phyloP scores from a whole-genome alignment of 1,140 invertebrate species.

The Ceratosolen solmsi region DNA sequence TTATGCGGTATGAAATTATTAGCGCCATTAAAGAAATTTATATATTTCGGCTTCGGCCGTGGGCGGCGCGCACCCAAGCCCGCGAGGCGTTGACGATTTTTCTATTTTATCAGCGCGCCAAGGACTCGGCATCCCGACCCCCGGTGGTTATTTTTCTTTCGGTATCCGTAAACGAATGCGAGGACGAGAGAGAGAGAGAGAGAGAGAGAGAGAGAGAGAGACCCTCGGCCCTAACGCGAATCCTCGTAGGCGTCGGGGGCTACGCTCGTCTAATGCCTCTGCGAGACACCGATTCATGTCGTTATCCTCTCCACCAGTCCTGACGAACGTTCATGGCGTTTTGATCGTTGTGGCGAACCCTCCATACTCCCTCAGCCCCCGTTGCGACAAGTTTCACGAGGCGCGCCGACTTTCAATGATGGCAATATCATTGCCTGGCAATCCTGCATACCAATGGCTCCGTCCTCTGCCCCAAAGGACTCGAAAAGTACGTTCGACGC shows the following conservation, averaged over 20 bases:
- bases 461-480: neutral
- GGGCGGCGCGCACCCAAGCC: neutral
- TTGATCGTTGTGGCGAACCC: slow-evolving; percentile 66
- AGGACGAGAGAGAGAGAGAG: too few species aligned
- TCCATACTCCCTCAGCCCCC: slow-evolving; percentile 50
- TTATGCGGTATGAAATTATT: slow-evolving; percentile 76
- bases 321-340: slow-evolving; percentile 70
- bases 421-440: neutral
- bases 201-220: too few species aligned
- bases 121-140: slow-evolving; percentile 28
- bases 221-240: too few species aligned
- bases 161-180: too few species aligned
- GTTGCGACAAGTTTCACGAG: slow-evolving; percentile 23
- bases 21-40: slow-evolving; percentile 75
- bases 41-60: slow-evolving; percentile 65
- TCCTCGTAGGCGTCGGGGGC: neutral
- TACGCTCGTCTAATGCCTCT: slow-evolving; percentile 70
- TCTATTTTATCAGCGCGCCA: slow-evolving; percentile 70
- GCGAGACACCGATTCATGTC: slow-evolving; percentile 70
- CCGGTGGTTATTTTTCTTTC: slow-evolving; percentile 30
- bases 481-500: neutral
- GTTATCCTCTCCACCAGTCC: slow-evolving; percentile 62
- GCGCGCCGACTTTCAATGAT: slow-evolving; percentile 21
- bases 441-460: slow-evolving; percentile 1
- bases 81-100: slow-evolving; percentile 69